Conservation (phyloP, 2,797 vertebrate species). For the Erpetoichthys calabaricus region DNA sequence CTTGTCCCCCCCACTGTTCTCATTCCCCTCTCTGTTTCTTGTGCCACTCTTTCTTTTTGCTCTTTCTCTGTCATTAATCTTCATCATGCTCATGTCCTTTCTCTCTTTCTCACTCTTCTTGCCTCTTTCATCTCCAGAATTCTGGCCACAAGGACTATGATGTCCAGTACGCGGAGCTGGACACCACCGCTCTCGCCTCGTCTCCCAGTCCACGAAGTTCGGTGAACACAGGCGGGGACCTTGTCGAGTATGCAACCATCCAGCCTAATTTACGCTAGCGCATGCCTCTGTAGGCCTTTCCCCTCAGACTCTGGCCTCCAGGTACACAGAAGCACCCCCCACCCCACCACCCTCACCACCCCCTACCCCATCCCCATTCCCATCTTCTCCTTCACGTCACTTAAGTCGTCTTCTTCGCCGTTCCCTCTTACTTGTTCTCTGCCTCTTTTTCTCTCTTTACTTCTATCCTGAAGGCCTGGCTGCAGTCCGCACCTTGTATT, state of each 20-base stretch:
- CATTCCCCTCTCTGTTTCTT: slow-evolving; percentile 1
- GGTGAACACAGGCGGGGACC: slow-evolving; percentile 68
- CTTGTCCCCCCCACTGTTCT: background rate
- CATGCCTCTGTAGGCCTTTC: slow-evolving; percentile 69
- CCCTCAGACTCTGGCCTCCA: slow-evolving; percentile 70
- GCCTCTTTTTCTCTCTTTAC: background rate
- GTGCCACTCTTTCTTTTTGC: background rate
- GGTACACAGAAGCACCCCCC: slow-evolving; percentile 51
- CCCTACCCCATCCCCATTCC: slow-evolving; percentile 12
- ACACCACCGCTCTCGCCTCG: slow-evolving; percentile 78
- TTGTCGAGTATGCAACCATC: slow-evolving; percentile 86
- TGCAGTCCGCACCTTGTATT: no score
- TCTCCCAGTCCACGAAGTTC: slow-evolving; percentile 62
- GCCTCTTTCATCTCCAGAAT: slow-evolving; percentile 69
- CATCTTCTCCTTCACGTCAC: slow-evolving; percentile 8
- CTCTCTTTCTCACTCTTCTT: slow-evolving; percentile 46
- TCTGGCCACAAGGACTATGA: slow-evolving; percentile 73
- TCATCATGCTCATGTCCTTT: slow-evolving; percentile 14
- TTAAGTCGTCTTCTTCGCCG: background rate
- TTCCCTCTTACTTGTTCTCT: background rate
- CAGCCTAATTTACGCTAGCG: slow-evolving; percentile 79
- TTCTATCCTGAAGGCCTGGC: slow-evolving; percentile 17
- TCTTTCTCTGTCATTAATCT: slow-evolving; percentile 13
- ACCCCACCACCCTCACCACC: slow-evolving; percentile 5
- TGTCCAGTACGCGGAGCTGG: slow-evolving; percentile 86